Conservation (phyloP, 2,888 invertebrate species). For the Cheiracanthium punctorium region DNA sequence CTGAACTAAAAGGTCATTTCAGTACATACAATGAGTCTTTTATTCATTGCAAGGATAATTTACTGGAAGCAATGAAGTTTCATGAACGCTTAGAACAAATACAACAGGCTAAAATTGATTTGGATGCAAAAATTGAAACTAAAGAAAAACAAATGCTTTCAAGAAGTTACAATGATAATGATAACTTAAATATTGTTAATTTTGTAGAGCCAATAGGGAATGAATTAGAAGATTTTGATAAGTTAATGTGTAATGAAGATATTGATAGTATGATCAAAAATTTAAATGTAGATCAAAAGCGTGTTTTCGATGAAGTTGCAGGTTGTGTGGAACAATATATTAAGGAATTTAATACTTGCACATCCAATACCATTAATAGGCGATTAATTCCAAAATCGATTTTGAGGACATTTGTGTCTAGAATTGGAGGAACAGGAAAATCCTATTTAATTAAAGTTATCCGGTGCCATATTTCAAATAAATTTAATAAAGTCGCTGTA, state of each 20-base stretch:
- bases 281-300: neutral
- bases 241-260: neutral
- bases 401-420: neutral
- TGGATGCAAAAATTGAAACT: no score
- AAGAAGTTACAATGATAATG: no score
- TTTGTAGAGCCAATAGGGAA: no score
- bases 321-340: neutral
- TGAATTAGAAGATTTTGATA: no score
- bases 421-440: constrained; percentile 1
- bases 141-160: no score
- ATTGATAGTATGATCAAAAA: neutral
- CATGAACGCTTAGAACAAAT: neutral
- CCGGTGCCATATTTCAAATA: neutral
- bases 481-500: neutral
- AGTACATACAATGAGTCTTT: neutral
- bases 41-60: neutral
- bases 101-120: no score
- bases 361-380: no score
- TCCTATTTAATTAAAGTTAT: neutral
- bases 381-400: neutral
- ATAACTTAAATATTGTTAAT: no score
- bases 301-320: neutral
- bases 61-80: neutral
- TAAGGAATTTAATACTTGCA: no score
- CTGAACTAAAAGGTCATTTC: neutral